Percentiles rank a stretch among this genome's conserved stretches.
phyloP scores from a whole-genome alignment of 92 coral and sea anemone genomes.

The Heteractis magnifica region DNA sequence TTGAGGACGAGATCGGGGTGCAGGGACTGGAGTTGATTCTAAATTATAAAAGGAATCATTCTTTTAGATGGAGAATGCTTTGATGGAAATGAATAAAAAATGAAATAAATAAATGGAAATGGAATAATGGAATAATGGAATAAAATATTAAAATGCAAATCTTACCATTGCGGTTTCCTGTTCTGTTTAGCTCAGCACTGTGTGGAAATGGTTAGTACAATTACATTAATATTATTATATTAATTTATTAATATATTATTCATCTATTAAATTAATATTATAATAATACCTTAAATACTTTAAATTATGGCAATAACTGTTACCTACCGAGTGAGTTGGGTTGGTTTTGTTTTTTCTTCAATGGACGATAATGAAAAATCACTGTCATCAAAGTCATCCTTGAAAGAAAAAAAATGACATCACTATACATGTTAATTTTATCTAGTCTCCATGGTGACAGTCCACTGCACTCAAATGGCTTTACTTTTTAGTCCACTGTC shows the following conservation, averaged over 20 bases:
- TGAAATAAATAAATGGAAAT: not conserved
- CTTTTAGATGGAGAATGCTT: not conserved
- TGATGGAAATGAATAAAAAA: too few relatives aligned
- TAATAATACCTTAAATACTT: not conserved
- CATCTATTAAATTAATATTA: not conserved
- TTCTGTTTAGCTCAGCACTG: conserved; percentile 35
- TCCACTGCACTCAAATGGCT: too few relatives aligned
- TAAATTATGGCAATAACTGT: not conserved
- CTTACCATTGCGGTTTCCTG: conserved; percentile 24
- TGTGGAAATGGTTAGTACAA: not conserved
- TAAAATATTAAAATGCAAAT: not conserved
- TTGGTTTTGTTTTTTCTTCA: conserved; percentile 59
- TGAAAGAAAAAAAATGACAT: not conserved
- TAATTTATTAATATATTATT: not conserved
- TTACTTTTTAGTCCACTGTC: too few relatives aligned
- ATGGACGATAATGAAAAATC: conserved; percentile 74
- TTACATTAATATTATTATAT: not conserved
- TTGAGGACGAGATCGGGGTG: conserved; percentile 36
- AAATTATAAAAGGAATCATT: not conserved
- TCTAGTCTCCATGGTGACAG: too few relatives aligned
- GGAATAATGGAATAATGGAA: not conserved
- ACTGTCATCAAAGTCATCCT: conserved; percentile 55
- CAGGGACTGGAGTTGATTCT: conserved; percentile 43
- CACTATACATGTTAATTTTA: too few relatives aligned
- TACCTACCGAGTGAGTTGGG: conserved; percentile 57